phyloP scores from a whole-genome alignment of 2,113 vertebrate species.

The Archocentrus centrarchus region DNA sequence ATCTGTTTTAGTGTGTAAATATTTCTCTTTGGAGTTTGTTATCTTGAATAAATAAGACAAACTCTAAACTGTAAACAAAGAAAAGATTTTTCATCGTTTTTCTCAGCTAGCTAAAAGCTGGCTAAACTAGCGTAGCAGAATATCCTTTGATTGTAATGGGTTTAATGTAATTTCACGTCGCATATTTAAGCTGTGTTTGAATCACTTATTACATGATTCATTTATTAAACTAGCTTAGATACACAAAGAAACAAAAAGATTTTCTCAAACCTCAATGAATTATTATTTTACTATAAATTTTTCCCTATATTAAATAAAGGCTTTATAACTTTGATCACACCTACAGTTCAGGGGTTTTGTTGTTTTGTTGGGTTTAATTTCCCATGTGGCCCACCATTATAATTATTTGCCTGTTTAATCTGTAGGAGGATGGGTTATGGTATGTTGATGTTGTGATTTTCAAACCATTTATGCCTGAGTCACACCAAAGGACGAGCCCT shows the following conservation, averaged over 20 bases:
- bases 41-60: background rate
- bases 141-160: background rate
- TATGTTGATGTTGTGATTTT: too few species aligned
- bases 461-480: too few species aligned
- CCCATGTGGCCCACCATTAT: too few species aligned
- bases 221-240: background rate
- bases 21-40: background rate
- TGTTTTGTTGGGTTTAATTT: too few species aligned
- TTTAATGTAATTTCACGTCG: background rate
- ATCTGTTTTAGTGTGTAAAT: background rate
- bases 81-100: background rate
- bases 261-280: background rate
- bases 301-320: too few species aligned
- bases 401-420: too few species aligned
- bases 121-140: background rate
- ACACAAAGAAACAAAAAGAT: background rate
- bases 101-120: background rate
- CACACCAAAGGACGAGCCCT: too few species aligned
- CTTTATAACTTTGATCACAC: too few species aligned
- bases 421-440: too few species aligned
- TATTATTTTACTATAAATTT: too few species aligned
- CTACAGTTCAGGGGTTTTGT: too few species aligned
- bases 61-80: too few species aligned
- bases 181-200: background rate
- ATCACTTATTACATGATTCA: background rate